A percentile compares a stretch with the other conserved stretches of the same genome.
phyloP scores from a whole-genome alignment of 2,113 vertebrate species.

The Stomatorhinus ivindoensis region DNA sequence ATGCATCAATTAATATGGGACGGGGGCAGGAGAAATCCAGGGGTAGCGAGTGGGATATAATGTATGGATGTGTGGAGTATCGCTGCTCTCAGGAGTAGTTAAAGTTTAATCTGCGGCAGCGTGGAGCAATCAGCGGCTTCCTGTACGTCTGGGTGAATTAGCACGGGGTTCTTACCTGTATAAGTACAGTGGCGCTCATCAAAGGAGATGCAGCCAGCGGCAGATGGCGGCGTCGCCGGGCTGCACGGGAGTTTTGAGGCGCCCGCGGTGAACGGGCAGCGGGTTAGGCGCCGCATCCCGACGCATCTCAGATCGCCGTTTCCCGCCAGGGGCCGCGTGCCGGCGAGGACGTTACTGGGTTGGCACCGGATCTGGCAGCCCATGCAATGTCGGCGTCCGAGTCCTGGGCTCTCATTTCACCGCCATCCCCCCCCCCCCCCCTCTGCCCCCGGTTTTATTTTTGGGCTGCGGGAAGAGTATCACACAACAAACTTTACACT shows the following conservation, averaged over 20 bases:
- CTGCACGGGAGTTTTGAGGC: neutral
- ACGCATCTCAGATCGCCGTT: neutral
- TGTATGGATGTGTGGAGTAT: neutral
- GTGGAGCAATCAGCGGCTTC: neutral
- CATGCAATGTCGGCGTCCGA: neutral
- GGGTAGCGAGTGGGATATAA: neutral
- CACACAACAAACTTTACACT: conserved; percentile 47
- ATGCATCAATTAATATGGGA: neutral
- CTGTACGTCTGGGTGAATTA: conserved; percentile 2
- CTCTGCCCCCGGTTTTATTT: neutral
- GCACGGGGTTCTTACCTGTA: neutral
- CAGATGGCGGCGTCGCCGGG: neutral
- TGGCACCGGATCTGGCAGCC: neutral
- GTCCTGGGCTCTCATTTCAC: neutral
- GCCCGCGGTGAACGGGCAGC: neutral
- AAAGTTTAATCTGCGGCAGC: neutral
- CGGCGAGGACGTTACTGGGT: neutral
- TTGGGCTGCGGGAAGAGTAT: conserved; percentile 26
- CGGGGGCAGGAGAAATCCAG: neutral
- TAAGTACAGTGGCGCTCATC: neutral
- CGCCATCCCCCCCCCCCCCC: too few relatives aligned
- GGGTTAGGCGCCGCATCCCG: neutral
- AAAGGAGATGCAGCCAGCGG: neutral
- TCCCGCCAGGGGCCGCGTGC: neutral
- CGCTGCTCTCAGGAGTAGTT: neutral